Conservation (phyloP, 2,797 vertebrate species). For the Emydoidea blandingii region DNA sequence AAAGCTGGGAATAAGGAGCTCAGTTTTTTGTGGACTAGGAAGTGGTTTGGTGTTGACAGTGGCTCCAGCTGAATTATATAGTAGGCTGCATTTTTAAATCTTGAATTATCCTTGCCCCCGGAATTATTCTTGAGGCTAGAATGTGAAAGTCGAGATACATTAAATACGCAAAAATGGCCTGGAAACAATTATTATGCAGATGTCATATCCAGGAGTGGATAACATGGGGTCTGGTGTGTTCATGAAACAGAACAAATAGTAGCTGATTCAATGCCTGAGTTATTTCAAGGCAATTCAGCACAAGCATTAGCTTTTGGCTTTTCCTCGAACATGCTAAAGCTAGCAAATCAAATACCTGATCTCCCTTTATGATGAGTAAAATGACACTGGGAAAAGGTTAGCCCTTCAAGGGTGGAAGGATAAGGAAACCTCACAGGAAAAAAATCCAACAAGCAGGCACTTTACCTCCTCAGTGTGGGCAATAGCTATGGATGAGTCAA, state of each 20-base stretch:
- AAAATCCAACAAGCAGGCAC: background rate
- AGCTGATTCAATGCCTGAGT: background rate
- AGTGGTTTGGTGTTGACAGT: background rate
- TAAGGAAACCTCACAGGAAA: background rate
- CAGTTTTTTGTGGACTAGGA: accelerated
- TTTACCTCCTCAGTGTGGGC: accelerated
- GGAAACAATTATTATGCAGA: background rate
- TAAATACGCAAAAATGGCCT: background rate
- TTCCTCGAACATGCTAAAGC: background rate
- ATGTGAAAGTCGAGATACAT: background rate
- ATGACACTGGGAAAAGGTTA: background rate
- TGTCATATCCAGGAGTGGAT: background rate
- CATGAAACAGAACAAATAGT: background rate
- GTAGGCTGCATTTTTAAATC: background rate
- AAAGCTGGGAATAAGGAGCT: background rate
- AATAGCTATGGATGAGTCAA: background rate
- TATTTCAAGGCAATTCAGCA: background rate
- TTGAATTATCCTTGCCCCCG: background rate
- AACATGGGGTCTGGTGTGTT: background rate
- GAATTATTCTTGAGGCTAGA: background rate
- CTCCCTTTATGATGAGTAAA: background rate
- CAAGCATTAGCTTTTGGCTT: background rate
- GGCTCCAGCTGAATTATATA: background rate
- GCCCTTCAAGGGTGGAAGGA: background rate
- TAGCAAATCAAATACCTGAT: background rate